Evolutionary conservation across 2,888 invertebrate genomes (phyloP).

Genomic region (Palloptera scutellata): DNA sequence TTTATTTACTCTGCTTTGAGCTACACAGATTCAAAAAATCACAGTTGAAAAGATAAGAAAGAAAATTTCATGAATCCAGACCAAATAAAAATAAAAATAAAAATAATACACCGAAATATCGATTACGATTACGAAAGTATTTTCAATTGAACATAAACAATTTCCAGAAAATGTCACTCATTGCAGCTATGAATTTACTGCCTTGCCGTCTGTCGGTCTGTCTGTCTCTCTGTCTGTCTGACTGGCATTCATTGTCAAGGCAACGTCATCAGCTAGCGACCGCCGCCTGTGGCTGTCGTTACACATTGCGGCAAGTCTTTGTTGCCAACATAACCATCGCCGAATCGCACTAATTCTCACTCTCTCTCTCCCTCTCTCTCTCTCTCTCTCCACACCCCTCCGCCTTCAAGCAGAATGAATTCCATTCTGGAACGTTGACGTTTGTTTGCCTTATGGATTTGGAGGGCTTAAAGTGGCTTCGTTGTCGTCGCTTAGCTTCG

Average conservation of each 20-base stretch:
- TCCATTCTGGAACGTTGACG: neutral
- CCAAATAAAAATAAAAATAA: neutral
- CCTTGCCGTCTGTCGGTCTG: neutral
- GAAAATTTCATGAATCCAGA: neutral
- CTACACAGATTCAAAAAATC: slow-evolving; percentile 42
- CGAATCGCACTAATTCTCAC: neutral
- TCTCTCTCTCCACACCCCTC: neutral
- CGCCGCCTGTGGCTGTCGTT: neutral
- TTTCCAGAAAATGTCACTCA: neutral
- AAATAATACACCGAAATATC: slow-evolving; percentile 43
- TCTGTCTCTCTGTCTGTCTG: too few species aligned
- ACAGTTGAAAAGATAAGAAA: slow-evolving; percentile 8
- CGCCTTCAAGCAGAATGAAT: neutral
- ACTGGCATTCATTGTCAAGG: slow-evolving; percentile 13
- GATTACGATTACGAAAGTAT: slow-evolving; percentile 49
- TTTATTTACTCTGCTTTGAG: slow-evolving; percentile 49
- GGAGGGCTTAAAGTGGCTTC: slow-evolving; percentile 62
- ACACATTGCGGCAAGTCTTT: neutral
- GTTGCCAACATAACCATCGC: neutral
- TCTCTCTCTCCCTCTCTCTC: neutral
- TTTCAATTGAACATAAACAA: neutral
- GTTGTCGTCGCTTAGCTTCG: slow-evolving; percentile 48
- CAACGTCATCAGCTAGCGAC: slow-evolving; percentile 18
- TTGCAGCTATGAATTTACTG: neutral
- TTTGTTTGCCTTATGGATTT: slow-evolving; percentile 63